Base-by-base conservation (phyloP, 2,888 invertebrate genomes). In the Helicoverpa assulta region DNA sequence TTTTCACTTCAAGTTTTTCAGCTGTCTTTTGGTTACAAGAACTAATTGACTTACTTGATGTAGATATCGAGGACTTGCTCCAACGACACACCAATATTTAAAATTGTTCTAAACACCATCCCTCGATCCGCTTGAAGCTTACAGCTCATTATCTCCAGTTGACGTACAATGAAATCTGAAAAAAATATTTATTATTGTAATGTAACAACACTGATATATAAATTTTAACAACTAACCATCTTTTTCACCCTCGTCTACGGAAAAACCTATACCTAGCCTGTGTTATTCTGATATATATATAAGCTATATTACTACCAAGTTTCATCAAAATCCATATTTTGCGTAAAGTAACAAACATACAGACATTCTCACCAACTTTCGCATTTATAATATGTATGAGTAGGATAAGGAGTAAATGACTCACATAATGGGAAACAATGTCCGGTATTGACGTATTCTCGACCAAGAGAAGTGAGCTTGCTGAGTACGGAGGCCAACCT, bases 401-500 rank as follows among this genome's bases (percentile, higher is more conserved):
- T 33, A 29, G 10, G 16, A 33, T 6, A 60, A 21, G 7, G 8
- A 37, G 18, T 7, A 18, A 50, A 18, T 59, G 54, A 93, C 96
- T 96, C 92, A 98, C 97, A 97, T 54, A 98, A 93, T 2, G 99
- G 99, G 88, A 99, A 99, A 90, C 98, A 99, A 84, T 98, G 97
- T 18, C 98, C 98, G 0, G 98, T 98, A 76, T 97, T 97, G 21
- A 97, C 96, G 87, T 98, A 99, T 82, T 98, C 97, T 73, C 97
- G 97, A 5, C 98, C 98, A 52, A 99, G 95, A 0, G 96, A 93
- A 84, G 97, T 97, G 52, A 99, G 96, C 94, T 98, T 98, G 77
- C 96, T 96, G 84, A 98, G 96, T 40, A 98, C 96, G 26, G 97
- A 97, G 0, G 96, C 96, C 81, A 98, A 96, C 93, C 97, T 87